These are phyloP conservation scores for Cephalopachus bancanus DNA, from an alignment of 2,797 vertebrate species.

Conservation along the genomic window DNA sequence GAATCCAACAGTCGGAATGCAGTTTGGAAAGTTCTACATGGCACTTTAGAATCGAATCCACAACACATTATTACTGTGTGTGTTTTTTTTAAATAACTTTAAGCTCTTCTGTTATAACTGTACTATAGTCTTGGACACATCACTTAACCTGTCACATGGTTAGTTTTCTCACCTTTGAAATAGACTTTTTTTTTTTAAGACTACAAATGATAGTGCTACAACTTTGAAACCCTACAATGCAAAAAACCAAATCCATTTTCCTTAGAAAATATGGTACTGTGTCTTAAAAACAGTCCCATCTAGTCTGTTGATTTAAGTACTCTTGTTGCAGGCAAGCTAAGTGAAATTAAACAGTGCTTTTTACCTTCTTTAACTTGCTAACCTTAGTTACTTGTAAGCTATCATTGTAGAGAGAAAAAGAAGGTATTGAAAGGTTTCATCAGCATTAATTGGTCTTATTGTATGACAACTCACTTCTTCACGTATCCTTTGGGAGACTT, in stretches of 20 bases:
- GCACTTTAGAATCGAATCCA: neutral
- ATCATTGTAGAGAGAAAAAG: neutral
- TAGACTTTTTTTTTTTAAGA: neutral
- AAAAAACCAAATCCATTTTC: constrained; percentile 27
- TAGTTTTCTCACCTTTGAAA: constrained; percentile 53
- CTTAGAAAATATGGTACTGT: neutral
- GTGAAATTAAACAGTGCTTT: neutral
- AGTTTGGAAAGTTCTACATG: neutral
- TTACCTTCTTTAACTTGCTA: neutral
- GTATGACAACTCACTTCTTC: neutral
- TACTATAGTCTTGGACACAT: neutral
- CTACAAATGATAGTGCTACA: constrained; percentile 4
- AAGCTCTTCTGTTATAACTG: neutral
- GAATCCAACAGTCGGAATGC: neutral
- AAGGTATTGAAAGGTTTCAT: neutral
- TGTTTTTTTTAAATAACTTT: neutral
- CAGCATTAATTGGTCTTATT: neutral
- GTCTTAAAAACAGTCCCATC: constrained; percentile 10
- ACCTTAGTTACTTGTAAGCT: neutral
- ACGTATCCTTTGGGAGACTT: constrained; percentile 31
- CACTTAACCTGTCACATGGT: neutral
- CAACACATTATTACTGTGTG: neutral
- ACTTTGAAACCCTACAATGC: neutral
- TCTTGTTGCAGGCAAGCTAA: neutral
- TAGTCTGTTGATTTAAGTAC: constrained; percentile 12